These are phyloP conservation scores for Phrynosoma platyrhinos DNA, from an alignment of 2,113 vertebrate species.

Conservation along the genomic window DNA sequence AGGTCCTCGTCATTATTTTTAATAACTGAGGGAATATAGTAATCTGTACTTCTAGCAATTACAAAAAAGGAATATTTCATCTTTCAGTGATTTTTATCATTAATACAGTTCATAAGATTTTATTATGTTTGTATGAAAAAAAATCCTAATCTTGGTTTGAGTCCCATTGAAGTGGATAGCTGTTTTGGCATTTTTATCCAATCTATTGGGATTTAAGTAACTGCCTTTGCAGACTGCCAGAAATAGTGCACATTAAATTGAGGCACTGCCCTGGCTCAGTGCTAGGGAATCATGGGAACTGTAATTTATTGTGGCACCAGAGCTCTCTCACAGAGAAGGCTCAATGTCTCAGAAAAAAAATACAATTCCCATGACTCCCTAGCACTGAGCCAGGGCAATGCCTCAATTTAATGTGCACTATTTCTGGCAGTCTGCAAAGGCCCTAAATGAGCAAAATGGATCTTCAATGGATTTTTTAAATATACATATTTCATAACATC, in stretches of 20 bases:
- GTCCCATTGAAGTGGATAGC: neutral
- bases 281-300: too few relatives aligned
- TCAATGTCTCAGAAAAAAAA: too few relatives aligned
- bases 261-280: too few relatives aligned
- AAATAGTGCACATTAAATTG: too few relatives aligned
- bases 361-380: too few relatives aligned
- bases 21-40: neutral
- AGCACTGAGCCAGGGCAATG: too few relatives aligned
- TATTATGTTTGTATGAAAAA: neutral
- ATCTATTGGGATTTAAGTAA: neutral
- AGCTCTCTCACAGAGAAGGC: too few relatives aligned
- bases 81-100: neutral
- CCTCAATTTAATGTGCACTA: too few relatives aligned
- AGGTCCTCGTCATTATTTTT: neutral
- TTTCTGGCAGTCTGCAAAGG: too few relatives aligned
- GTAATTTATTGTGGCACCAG: too few relatives aligned
- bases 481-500: neutral
- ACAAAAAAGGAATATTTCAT: neutral
- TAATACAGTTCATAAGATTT: neutral
- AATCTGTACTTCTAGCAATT: neutral
- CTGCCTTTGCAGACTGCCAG: too few relatives aligned
- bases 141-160: neutral
- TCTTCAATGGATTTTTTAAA: neutral
- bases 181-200: neutral
- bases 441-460: conserved; percentile 1